These are phyloP conservation scores for Ctenosaura bakeri DNA, from an alignment of 2,797 vertebrate genomes.

Conservation along the genomic window DNA sequence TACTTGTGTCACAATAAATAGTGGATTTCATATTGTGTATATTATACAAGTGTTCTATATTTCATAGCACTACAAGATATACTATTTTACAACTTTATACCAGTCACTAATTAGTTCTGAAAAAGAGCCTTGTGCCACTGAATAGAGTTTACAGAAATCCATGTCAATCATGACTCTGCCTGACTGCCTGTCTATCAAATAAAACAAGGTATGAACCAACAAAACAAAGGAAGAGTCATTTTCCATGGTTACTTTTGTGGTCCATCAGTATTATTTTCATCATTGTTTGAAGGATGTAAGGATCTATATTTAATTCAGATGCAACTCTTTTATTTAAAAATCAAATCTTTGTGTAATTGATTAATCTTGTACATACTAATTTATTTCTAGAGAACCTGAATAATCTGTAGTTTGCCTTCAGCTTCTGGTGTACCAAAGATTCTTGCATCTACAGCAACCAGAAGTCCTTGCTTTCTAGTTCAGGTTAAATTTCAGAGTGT, in stretches of 20 bases:
- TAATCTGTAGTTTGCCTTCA: neutral
- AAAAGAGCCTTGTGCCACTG: neutral
- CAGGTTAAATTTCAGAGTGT: neutral
- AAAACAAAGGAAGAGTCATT: slow-evolving; percentile 8
- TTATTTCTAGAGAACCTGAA: neutral
- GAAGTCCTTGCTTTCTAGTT: neutral
- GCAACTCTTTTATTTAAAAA: neutral
- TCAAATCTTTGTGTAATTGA: neutral
- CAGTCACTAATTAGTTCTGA: neutral
- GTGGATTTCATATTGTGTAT: neutral
- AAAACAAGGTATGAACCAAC: neutral
- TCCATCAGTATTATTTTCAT: neutral
- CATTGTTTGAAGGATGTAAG: neutral
- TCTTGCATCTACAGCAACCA: neutral
- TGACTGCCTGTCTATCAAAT: too few species aligned
- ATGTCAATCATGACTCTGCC: neutral
- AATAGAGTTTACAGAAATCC: neutral
- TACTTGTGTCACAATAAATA: neutral
- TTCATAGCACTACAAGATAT: neutral
- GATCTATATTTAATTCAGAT: neutral
- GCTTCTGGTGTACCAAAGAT: neutral
- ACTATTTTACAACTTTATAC: neutral
- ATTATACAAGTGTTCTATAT: neutral
- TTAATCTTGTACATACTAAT: neutral
- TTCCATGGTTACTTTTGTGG: neutral